Conservation (phyloP, 2,113 vertebrate species). For the Ptilorrhoa leucosticta region DNA sequence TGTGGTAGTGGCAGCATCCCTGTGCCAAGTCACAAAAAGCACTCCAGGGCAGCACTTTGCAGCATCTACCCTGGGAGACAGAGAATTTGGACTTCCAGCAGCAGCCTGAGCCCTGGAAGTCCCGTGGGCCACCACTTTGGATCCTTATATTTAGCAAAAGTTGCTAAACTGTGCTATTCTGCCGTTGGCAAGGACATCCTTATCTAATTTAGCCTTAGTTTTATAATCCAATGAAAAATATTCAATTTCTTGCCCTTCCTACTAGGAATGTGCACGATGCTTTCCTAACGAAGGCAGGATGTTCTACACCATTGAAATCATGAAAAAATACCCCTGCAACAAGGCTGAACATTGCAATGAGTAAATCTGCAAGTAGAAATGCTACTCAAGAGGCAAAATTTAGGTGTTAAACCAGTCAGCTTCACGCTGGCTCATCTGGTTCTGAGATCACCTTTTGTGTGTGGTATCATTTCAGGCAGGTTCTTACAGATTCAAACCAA, state of each 20-base stretch:
- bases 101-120: background rate
- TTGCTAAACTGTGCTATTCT: background rate
- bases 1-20: rapidly evolving
- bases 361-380: background rate
- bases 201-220: background rate
- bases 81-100: background rate
- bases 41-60: background rate
- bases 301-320: background rate
- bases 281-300: background rate
- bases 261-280: background rate
- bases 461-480: background rate
- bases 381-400: background rate
- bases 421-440: background rate
- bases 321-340: background rate
- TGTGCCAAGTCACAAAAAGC: background rate
- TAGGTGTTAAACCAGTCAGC: background rate
- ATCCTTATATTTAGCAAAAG: background rate
- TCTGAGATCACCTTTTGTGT: background rate
- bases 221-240: background rate
- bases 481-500: background rate
- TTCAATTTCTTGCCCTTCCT: background rate
- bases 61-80: rapidly evolving
- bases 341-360: background rate
- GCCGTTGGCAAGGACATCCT: background rate
- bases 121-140: rapidly evolving